Evolutionary conservation across 2,888 invertebrate genomes (phyloP).

Genomic region (Craniophora ligustri): DNA sequence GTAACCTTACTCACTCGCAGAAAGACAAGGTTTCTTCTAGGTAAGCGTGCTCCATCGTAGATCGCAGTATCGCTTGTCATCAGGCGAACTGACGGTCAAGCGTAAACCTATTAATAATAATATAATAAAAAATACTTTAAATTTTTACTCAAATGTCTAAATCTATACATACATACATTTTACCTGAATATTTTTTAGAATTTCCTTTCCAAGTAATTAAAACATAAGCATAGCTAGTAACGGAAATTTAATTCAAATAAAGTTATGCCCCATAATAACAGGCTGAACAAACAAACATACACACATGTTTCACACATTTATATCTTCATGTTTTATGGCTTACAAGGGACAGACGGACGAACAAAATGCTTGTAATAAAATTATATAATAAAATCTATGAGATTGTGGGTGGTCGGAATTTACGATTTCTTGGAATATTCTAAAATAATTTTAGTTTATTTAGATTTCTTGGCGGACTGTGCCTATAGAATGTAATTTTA

Average conservation of each 20-base stretch:
- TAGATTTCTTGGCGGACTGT: background rate
- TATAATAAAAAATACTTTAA: background rate
- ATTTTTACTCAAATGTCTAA: too few species aligned
- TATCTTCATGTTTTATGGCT: constrained; percentile 46
- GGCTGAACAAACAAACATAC: constrained; percentile 37
- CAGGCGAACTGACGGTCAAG: too few species aligned
- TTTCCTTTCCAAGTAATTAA: background rate
- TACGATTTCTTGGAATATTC: constrained; percentile 39
- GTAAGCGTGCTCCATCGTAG: too few species aligned
- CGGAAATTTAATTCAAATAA: constrained; percentile 39
- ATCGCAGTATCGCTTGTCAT: too few species aligned
- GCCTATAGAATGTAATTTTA: background rate
- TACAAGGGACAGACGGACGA: constrained; percentile 25
- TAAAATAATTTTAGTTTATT: constrained; percentile 1
- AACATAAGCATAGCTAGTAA: background rate
- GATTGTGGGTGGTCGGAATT: constrained; percentile 44
- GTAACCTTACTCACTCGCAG: too few species aligned
- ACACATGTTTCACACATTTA: constrained; percentile 43
- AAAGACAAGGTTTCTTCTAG: too few species aligned
- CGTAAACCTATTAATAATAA: too few species aligned
- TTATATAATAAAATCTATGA: constrained; percentile 30
- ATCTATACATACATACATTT: too few species aligned
- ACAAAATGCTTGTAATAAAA: constrained; percentile 42
- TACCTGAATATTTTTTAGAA: background rate
- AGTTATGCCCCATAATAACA: constrained; percentile 24